These are phyloP conservation scores for Ichneumoninae sp. DNA, from an alignment of 2,888 invertebrate species.

Conservation along the genomic window DNA sequence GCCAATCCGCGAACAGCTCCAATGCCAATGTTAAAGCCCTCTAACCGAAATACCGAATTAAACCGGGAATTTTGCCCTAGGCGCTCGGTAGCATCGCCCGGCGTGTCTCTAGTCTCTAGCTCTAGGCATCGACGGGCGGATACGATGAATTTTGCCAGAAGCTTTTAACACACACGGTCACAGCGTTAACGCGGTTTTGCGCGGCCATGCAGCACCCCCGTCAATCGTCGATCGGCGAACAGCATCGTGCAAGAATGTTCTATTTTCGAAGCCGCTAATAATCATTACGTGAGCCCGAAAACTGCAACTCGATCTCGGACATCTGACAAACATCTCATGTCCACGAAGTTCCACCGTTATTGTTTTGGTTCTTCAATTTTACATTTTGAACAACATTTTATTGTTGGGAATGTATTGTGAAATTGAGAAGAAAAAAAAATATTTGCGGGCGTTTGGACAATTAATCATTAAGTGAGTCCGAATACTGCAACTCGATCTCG, in stretches of 20 bases:
- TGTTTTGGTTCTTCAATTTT: not conserved
- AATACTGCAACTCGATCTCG: too few species aligned
- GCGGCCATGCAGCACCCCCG: constrained; percentile 33
- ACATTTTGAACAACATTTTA: not conserved
- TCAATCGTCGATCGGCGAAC: constrained; percentile 45
- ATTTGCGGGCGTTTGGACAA: not conserved
- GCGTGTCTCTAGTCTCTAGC: constrained; percentile 18
- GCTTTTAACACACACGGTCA: constrained; percentile 51
- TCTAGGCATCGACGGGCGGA: constrained; percentile 5
- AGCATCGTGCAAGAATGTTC: constrained; percentile 38
- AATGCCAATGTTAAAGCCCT: constrained; percentile 76
- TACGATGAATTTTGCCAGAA: constrained; percentile 66
- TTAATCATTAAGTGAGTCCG: too few species aligned
- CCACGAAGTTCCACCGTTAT: not conserved
- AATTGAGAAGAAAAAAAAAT: not conserved
- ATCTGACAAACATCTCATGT: not conserved
- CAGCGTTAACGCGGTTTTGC: constrained; percentile 35
- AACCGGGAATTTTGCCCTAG: constrained; percentile 51
- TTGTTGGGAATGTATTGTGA: not conserved
- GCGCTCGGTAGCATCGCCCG: constrained; percentile 15
- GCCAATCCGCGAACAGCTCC: constrained; percentile 62
- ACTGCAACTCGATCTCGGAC: not conserved
- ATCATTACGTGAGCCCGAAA: constrained; percentile 24
- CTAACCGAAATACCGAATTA: constrained; percentile 73
- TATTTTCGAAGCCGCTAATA: constrained; percentile 45